Evolutionary conservation across 2,888 invertebrate genomes (phyloP), one percentile per base, ranked within the genome.

Genomic region (Ormyrus pomaceus): DNA sequence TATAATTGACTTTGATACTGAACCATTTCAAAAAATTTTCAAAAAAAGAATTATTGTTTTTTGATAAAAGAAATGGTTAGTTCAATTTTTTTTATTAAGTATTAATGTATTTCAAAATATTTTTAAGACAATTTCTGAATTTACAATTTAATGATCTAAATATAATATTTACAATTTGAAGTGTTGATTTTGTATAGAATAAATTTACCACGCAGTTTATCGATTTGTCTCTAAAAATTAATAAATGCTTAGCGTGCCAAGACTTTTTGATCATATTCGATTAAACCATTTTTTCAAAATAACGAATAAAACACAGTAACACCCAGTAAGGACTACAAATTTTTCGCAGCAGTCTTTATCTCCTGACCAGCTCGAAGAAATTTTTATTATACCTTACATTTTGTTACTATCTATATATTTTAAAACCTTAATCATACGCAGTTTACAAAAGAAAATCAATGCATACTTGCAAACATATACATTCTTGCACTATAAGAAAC

Each of bases 311-410:
- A 50, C 51, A 70, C 50, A 72, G 48, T 46, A 48, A 13, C 55
- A 50, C 51, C 62, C 34, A 72, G 48, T 53, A 19, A 61, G 19
- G 55, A 68, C 61, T 59, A 11, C 34, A 70, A 62, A 45, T 61
- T n/a, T 74, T 34, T 65, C 46, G 58, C 45, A 34, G 70, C 79
- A 79, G 79, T 79, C 79, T 79, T 79, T 55, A 19, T 75, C 79
- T 79, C 74, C 34, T 75, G 64, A 79, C 65, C 73, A 79, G 78
- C 72, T 56, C 45, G 45, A 76, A 76, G 58, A 71, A 71, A 76
- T 13, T 46, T 58, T 64, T 77, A 34, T 74, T 64, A 55, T 66
- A 46, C 10, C 10, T 66, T 45, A 66, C n/a, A 50, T 34, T 45
- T 34, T 45, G 11, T 58, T 58, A 65, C 51, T 11, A 61, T 8